Percentiles rank a stretch among this genome's conserved stretches.
phyloP scores from a whole-genome alignment of 2,797 vertebrate genomes.

The Parotocinclus haroldoi region DNA sequence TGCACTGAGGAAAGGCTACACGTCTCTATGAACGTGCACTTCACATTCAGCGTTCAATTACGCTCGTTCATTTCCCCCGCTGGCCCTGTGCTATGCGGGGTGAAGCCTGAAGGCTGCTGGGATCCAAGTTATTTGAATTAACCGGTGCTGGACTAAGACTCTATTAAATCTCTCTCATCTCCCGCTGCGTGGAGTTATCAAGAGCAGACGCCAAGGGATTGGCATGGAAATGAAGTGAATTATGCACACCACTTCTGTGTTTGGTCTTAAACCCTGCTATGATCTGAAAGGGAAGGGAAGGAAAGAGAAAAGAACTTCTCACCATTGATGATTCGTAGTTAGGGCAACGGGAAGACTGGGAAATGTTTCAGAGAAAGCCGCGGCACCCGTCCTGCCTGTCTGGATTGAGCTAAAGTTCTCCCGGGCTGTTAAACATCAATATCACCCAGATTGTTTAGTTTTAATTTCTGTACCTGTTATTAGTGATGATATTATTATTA shows the following conservation, averaged over 20 bases:
- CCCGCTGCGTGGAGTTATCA: conserved; percentile 1
- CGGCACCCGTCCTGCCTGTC: too few relatives aligned
- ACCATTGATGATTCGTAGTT: too few relatives aligned
- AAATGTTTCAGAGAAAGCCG: too few relatives aligned
- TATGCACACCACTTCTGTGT: neutral
- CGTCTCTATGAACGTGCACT: neutral
- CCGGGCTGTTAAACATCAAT: too few relatives aligned
- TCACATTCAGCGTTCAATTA: conserved; percentile 4
- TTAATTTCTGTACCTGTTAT: too few relatives aligned
- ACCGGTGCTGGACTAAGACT: neutral
- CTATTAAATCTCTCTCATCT: conserved; percentile 26
- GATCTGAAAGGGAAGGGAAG: neutral
- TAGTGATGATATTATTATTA: too few relatives aligned
- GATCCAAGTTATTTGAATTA: neutral
- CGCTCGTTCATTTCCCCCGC: neutral
- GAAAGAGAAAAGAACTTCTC: too few relatives aligned
- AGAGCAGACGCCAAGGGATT: neutral
- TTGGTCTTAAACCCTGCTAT: neutral
- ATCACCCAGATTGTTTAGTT: too few relatives aligned
- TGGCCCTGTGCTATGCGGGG: neutral
- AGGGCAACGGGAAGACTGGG: neutral
- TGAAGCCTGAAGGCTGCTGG: conserved; percentile 1
- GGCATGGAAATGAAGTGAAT: neutral
- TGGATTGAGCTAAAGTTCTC: too few relatives aligned
- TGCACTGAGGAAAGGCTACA: neutral